phyloP scores from a whole-genome alignment of 2,113 vertebrate species.

The Myiagra hebetior region DNA sequence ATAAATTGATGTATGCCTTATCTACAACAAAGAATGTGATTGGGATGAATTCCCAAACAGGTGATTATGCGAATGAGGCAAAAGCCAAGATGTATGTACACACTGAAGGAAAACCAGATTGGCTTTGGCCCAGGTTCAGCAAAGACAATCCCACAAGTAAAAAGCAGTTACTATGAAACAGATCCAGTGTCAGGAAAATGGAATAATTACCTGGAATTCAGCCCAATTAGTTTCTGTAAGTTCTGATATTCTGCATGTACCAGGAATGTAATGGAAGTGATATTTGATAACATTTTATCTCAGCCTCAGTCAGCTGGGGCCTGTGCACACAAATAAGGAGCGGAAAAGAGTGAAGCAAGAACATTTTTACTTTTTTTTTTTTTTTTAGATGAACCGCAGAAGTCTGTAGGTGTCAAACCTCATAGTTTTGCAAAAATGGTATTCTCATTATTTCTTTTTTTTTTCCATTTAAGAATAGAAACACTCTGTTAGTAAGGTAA shows the following conservation, averaged over 20 bases:
- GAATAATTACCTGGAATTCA: conserved; percentile 1
- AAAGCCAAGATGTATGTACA: background rate
- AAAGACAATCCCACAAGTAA: background rate
- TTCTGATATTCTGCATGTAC: background rate
- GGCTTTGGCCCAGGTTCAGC: background rate
- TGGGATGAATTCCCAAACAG: conserved; percentile 1
- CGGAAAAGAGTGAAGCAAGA: conserved; percentile 2
- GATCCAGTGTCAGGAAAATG: background rate
- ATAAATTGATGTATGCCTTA: background rate
- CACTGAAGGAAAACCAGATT: background rate
- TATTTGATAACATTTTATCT: conserved; percentile 1
- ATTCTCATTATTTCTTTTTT: background rate
- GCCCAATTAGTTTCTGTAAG: background rate
- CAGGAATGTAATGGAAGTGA: background rate
- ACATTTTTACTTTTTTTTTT: background rate
- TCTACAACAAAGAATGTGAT: background rate
- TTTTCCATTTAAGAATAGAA: conserved; percentile 22
- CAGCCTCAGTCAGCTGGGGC: conserved; percentile 4
- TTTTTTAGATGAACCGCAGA: background rate
- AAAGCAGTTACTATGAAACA: background rate
- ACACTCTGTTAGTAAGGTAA: background rate
- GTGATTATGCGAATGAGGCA: background rate
- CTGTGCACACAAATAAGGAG: background rate
- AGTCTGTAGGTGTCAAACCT: conserved; percentile 33
- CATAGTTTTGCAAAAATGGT: background rate